These are phyloP conservation scores for Noturus placidus DNA, from an alignment of 2,113 vertebrate genomes.

Conservation along the genomic window DNA sequence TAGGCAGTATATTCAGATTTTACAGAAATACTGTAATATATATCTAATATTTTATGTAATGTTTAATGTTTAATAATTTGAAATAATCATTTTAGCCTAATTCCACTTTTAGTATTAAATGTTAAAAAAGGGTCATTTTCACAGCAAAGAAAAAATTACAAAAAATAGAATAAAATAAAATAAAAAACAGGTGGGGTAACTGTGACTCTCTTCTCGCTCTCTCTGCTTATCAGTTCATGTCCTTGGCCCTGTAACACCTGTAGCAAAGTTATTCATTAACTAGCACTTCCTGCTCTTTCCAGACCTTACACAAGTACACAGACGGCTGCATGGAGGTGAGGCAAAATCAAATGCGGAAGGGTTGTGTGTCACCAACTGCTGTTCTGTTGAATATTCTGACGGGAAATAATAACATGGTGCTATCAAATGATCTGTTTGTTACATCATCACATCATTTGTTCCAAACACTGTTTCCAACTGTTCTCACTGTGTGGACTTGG, in stretches of 20 bases:
- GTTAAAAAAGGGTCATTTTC: background rate
- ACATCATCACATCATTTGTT: background rate
- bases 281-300: slow-evolving; percentile 59
- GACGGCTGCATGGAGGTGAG: background rate
- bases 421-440: background rate
- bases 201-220: slow-evolving; percentile 47
- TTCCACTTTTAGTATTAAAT: background rate
- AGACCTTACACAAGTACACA: slow-evolving; percentile 21
- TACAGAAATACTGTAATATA: background rate
- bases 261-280: slow-evolving; percentile 62
- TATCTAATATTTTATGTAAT: background rate
- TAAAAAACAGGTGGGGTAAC: background rate
- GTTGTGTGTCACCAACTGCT: background rate
- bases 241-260: slow-evolving; percentile 63
- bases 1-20: background rate
- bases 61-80: background rate
- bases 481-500: background rate
- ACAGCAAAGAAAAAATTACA: background rate
- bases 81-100: background rate
- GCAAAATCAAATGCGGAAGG: background rate
- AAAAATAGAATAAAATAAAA: too few species aligned
- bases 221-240: slow-evolving; percentile 52
- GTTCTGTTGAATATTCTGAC: background rate
- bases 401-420: background rate
- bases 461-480: background rate